Evolutionary conservation across 2,888 invertebrate genomes (phyloP), one percentile per base, ranked within the genome.

Genomic region (Limnephilus rhombicus): DNA sequence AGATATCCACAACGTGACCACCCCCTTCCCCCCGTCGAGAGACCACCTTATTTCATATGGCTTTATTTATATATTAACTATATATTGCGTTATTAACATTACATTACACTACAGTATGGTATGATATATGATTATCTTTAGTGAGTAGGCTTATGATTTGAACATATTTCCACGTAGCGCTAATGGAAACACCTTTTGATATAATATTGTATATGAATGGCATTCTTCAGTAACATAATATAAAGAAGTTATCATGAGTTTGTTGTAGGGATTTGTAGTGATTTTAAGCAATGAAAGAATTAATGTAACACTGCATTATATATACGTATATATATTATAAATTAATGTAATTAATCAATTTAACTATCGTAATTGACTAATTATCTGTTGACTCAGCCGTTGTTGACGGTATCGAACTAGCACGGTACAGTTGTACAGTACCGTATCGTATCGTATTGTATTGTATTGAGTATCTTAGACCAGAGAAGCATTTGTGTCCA

Each of bases 361-460:
- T 96, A 96, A 96, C 95, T 95, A 96, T 96, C 96, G 96, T 96
- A 96, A 96, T 96, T 96, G 96, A 96, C 96, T 96, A 96, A 96
- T 96, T 96, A 94, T 94, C 93, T 91, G 93, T 91, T 93, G 93
- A 93, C 93, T 85, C 91, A 92, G 92, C 93, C 92, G 92, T 86
- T 86, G n/a, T n/a, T 68, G 86, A 86, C 41, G 37, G 86, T 86
- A 86, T 37, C 41, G 82, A 34, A 45, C 13, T 92, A 90, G 92
- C 92, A 90, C 31, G 93, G 92, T 91, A 93, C 89, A 89, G 88
- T 90, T 92, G 90, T 49, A 86, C 29, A 37, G n/a, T 24, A 31
- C 12, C n/a, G n/a, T 90, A 89, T 91, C 89, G 80, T 92, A 91
- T 92, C 3, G 37, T 37, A 37, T 37, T 37, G 31, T 31, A 31